phyloP scores from a whole-genome alignment of 2,113 vertebrate species.

The Hemibagrus wyckioides region DNA sequence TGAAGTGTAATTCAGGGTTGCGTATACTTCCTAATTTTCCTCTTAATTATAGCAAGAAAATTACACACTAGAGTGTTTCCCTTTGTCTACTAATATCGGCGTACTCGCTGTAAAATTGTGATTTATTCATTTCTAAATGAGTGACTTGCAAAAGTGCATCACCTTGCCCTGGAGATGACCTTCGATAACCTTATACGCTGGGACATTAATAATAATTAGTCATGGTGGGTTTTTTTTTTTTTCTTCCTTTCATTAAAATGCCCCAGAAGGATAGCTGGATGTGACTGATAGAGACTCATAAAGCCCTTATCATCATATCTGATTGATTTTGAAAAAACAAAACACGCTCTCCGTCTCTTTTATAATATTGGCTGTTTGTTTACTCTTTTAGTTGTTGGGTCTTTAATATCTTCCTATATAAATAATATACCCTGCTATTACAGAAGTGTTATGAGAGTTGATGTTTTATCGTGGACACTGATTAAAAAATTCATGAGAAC shows the following conservation, averaged over 20 bases:
- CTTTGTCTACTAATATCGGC: conserved; percentile 28
- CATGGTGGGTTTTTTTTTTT: not conserved
- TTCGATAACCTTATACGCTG: not conserved
- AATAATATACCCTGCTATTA: not conserved
- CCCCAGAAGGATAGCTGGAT: not conserved
- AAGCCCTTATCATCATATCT: too few species aligned
- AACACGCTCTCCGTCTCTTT: not conserved
- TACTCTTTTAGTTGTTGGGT: not conserved
- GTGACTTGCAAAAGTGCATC: not conserved
- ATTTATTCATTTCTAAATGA: conserved; percentile 21
- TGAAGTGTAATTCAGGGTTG: conserved; percentile 42
- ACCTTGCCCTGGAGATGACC: not conserved
- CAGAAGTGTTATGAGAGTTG: not conserved
- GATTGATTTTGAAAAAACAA: not conserved
- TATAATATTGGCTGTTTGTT: not conserved
- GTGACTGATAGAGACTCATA: not conserved
- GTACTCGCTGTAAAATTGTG: not conserved
- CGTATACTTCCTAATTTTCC: conserved; percentile 32
- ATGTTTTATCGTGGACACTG: too few species aligned
- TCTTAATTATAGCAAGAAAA: conserved; percentile 42
- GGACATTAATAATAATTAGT: not conserved
- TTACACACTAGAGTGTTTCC: conserved; percentile 28
- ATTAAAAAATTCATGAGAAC: too few species aligned
- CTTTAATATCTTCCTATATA: not conserved
- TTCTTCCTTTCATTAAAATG: not conserved